Evolutionary conservation across 1,140 invertebrate genomes (phyloP), one percentile per base, ranked within the genome.

Genomic region (Pissodes strobi): DNA sequence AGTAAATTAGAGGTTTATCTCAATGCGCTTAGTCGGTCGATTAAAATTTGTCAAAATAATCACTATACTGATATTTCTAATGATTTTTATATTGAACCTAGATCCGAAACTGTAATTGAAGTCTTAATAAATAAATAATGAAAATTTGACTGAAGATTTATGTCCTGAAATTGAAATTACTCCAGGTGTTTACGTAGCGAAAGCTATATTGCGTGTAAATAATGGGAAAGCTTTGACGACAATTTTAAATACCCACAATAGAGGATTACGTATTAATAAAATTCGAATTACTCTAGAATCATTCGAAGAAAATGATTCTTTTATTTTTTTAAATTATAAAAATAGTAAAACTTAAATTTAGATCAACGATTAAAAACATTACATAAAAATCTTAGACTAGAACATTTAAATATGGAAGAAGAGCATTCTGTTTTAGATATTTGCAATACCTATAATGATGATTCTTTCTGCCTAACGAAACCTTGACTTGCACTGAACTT

Each of bases 391-490:
- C 23, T 67, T 6, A 25, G 56, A 53, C n/a, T 63, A 34, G 37
- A 67, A 38, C 69, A 73, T 60, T 46, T 73, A 55, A 71, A 71
- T 55, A 2, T 15, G 8, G 67, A 67, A 51, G 64, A 67, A 69
- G 65, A 38, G 23, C 9, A 60, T 18, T 27, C 19, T 27, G 2
- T 59, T 21, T 12, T 34, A 23, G 34, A 51, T 2, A 6, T 72
- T 30, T 72, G 67, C 53, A 5, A 38, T n/a, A 45, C 65, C 25
- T 72, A 41, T 64, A 67, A 69, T 19, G 59, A 72, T 18, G 65
- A 51, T 73, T 74, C 48, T 57, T 61, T 64, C 48, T 72, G 39
- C 45, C 55, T 18, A 49, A 59, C 21, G 70, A 73, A 27, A 13
- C 39, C 30, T 52, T 71, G 41, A 69, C 53, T 5, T 59, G 2